Evolutionary conservation across 2,113 vertebrate genomes (phyloP).

Genomic region (Cavia porcellus): DNA sequence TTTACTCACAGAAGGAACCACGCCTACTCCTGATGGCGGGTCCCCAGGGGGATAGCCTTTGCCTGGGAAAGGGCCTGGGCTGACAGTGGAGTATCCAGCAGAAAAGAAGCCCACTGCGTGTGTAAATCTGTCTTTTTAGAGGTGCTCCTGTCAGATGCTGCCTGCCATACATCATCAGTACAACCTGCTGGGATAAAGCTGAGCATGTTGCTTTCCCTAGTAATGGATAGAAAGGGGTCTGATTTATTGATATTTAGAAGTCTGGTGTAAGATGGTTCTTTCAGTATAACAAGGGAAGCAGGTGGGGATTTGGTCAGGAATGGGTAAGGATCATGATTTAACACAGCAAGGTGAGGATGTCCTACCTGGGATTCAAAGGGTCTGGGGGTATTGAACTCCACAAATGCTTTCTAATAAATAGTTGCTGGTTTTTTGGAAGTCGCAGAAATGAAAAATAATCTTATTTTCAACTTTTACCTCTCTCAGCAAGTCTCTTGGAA

Average conservation of each 20-base stretch:
- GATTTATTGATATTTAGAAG: background rate
- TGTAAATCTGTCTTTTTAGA: slow-evolving; percentile 15
- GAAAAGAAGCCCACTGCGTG: background rate
- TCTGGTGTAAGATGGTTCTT: background rate
- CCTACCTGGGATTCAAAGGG: background rate
- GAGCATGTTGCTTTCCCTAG: background rate
- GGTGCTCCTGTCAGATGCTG: background rate
- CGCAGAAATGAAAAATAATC: background rate
- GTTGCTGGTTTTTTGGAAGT: background rate
- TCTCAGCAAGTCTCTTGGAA: background rate
- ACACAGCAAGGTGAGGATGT: background rate
- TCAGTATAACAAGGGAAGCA: background rate
- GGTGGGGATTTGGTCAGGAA: background rate
- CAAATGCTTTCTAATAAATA: slow-evolving; percentile 15
- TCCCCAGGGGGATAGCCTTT: background rate
- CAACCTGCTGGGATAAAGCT: background rate
- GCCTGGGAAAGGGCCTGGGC: background rate
- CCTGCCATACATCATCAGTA: background rate
- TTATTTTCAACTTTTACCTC: background rate
- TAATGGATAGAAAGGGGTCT: background rate
- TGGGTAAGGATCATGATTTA: background rate
- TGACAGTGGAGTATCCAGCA: background rate
- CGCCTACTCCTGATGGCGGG: slow-evolving; percentile 75
- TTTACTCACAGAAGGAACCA: slow-evolving; percentile 88
- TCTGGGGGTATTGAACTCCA: background rate